Conservation (phyloP, 2,113 vertebrate species). For the Cyanoderma ruficeps region DNA sequence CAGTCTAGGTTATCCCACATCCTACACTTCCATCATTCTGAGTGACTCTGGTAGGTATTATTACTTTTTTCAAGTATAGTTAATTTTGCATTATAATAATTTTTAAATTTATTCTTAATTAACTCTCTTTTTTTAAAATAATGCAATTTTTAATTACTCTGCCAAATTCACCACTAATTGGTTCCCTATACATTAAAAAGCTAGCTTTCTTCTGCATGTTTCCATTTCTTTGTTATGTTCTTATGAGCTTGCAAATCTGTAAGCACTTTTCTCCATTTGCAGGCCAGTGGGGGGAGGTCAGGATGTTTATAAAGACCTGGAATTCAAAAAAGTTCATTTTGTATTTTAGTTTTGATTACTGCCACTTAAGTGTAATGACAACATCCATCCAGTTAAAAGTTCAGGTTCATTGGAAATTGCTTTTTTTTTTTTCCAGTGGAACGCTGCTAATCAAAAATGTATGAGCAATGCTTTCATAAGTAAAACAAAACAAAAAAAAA, state of each 20-base stretch:
- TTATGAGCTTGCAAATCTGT: constrained; percentile 61
- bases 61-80: neutral
- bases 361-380: neutral
- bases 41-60: neutral
- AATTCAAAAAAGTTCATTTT: constrained; percentile 20
- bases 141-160: neutral
- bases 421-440: neutral
- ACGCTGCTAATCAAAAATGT: constrained; percentile 48
- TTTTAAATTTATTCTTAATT: neutral
- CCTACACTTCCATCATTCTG: rapidly evolving
- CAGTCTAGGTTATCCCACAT: neutral
- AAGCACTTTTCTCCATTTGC: constrained; percentile 48
- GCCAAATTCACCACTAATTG: neutral
- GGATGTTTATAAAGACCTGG: constrained; percentile 27
- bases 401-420: constrained; percentile 6
- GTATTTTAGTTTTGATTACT: constrained; percentile 52
- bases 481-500: neutral
- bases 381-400: constrained; percentile 9
- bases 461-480: constrained; percentile 40
- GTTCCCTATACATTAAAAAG: neutral
- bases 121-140: neutral
- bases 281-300: neutral
- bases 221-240: constrained; percentile 42
- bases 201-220: neutral
- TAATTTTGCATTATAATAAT: neutral